Percentiles rank a stretch among this genome's conserved stretches.
phyloP scores from a whole-genome alignment of 2,797 vertebrate species.

The Neostethus bicornis region DNA sequence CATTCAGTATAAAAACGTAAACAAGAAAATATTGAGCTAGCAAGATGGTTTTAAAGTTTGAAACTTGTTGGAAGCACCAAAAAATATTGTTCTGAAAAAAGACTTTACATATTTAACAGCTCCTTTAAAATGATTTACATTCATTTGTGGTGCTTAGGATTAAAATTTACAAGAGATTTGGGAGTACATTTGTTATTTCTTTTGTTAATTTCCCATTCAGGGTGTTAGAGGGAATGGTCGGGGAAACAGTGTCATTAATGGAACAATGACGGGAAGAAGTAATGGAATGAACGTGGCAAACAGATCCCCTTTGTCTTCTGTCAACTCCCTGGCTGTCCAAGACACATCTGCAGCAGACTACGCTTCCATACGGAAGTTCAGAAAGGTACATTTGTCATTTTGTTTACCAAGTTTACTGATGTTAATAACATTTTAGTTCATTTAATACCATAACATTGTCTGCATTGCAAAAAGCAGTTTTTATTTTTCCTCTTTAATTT shows the following conservation, averaged over 20 bases:
- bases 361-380: conserved; percentile 79
- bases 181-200: background rate
- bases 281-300: conserved; percentile 52
- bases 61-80: background rate
- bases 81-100: background rate
- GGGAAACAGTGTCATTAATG: conserved; percentile 58
- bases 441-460: too few relatives aligned
- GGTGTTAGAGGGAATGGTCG: conserved; percentile 62
- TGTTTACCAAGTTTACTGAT: background rate
- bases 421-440: too few relatives aligned
- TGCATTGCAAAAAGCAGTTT: too few relatives aligned
- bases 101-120: background rate
- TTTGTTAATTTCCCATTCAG: conserved; percentile 33
- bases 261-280: conserved; percentile 39
- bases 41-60: background rate
- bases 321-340: conserved; percentile 63
- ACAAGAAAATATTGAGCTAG: background rate
- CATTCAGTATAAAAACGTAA: background rate
- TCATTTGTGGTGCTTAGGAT: background rate
- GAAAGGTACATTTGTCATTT: conserved; percentile 62
- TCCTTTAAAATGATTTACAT: background rate
- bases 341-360: conserved; percentile 75
- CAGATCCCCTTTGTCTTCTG: conserved; percentile 61
- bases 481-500: too few relatives aligned
- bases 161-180: background rate